Evolutionary conservation across 2,888 invertebrate genomes (phyloP).

Genomic region (Cephus pygmeus): DNA sequence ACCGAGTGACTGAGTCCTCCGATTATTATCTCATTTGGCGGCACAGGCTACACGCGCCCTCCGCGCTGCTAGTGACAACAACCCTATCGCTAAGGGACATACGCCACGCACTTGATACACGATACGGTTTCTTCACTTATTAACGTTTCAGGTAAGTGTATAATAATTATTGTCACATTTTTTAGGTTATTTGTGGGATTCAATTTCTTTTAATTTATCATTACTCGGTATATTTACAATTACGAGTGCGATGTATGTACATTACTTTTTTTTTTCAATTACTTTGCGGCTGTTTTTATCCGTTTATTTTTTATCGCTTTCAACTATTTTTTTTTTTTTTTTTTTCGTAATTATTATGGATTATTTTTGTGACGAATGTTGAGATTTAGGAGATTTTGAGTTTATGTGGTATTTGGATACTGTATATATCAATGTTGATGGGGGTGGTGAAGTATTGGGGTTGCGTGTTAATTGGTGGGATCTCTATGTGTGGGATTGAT

Average conservation of each 20-base stretch:
- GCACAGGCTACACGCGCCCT: conserved; percentile 46
- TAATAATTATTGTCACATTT: not conserved
- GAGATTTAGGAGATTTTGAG: not conserved
- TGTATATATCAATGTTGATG: not conserved
- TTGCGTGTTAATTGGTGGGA: not conserved
- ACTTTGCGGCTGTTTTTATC: not conserved
- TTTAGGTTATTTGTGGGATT: not conserved
- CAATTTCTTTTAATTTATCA: not conserved
- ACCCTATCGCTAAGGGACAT: conserved; percentile 11
- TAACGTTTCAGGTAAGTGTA: not conserved
- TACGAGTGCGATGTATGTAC: not conserved
- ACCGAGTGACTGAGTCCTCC: conserved; percentile 54
- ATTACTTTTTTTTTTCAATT: not conserved
- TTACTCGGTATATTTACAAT: not conserved
- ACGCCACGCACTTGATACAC: not conserved
- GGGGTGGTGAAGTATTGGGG: not conserved
- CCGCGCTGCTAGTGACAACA: conserved; percentile 23
- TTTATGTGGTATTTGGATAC: not conserved
- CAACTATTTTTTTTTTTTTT: too few relatives aligned
- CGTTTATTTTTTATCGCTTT: not conserved
- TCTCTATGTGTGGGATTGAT: not conserved
- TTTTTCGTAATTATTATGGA: not conserved
- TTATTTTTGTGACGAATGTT: not conserved
- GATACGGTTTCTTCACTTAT: not conserved
- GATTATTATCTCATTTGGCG: conserved; percentile 65